Conservation (phyloP, 2,888 invertebrate genomes). For the Heliconius ethilla region DNA sequence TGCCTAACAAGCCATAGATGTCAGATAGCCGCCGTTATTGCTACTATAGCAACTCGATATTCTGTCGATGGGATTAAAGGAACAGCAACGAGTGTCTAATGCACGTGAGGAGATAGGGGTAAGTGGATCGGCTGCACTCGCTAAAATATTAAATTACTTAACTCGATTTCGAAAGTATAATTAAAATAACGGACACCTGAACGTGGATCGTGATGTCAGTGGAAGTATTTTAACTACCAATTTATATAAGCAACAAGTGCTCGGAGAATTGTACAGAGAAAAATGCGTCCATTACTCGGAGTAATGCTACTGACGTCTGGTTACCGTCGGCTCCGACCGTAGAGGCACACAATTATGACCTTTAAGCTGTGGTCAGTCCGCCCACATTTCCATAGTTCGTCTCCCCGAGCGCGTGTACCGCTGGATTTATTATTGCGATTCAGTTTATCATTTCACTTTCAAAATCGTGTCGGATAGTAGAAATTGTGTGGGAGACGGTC, state of each 20-base stretch:
- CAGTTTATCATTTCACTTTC: slow-evolving; percentile 71
- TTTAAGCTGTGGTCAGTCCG: slow-evolving; percentile 39
- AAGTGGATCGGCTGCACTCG: not conserved
- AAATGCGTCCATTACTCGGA: slow-evolving; percentile 35
- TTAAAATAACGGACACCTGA: slow-evolving; percentile 8
- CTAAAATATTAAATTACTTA: slow-evolving; percentile 11
- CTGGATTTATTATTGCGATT: slow-evolving; percentile 63
- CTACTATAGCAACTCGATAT: slow-evolving; percentile 39
- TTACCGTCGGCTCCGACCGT: slow-evolving; percentile 21
- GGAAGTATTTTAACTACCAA: slow-evolving; percentile 16
- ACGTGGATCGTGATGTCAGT: slow-evolving; percentile 17
- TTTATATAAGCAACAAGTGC: slow-evolving; percentile 15
- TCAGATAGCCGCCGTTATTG: slow-evolving; percentile 36
- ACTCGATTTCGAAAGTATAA: not conserved
- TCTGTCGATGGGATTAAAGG: slow-evolving; percentile 17
- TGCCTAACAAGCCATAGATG: slow-evolving; percentile 45
- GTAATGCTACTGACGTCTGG: slow-evolving; percentile 39
- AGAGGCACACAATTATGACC: slow-evolving; percentile 39
- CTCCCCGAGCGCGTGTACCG: slow-evolving; percentile 52
- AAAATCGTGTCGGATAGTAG: slow-evolving; percentile 66
- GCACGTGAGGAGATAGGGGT: slow-evolving; percentile 6
- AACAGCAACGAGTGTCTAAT: not conserved
- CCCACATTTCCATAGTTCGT: slow-evolving; percentile 44
- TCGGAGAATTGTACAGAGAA: slow-evolving; percentile 16
- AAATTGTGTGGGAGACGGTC: slow-evolving; percentile 64